Percentiles rank a stretch among this genome's conserved stretches.
phyloP scores from a whole-genome alignment of 2,797 vertebrate genomes.

The Notolepis coatsorum region DNA sequence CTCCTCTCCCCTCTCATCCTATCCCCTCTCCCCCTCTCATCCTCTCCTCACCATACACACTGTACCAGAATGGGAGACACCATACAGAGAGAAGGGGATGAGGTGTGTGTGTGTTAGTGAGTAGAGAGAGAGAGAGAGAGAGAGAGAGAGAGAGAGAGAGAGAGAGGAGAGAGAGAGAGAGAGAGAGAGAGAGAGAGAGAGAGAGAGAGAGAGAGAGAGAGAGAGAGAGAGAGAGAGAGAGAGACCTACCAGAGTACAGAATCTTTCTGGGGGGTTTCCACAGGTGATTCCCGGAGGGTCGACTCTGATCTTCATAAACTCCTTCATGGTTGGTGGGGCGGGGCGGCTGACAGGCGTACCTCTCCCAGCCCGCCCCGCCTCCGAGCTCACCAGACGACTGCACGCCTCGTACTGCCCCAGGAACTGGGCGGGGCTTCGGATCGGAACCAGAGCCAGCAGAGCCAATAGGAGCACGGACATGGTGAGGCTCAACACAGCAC shows the following conservation, averaged over 20 bases:
- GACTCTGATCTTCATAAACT: conserved; percentile 90
- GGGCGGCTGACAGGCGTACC: conserved; percentile 90
- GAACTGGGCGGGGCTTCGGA: conserved; percentile 78
- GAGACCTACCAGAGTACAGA: conserved; percentile 92
- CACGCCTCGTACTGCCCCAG: conserved; percentile 88
- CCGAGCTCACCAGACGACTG: conserved; percentile 86
- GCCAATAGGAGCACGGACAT: too few relatives aligned
- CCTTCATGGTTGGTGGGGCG: conserved; percentile 88
- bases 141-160: too few relatives aligned
- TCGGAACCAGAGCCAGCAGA: too few relatives aligned
- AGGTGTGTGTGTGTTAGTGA: too few relatives aligned
- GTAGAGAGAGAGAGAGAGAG: too few relatives aligned
- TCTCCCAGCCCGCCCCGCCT: conserved; percentile 89
- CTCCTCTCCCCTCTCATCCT: too few relatives aligned
- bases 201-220: background rate
- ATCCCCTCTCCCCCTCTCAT: too few relatives aligned
- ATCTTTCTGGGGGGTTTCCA: conserved; percentile 92
- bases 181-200: background rate
- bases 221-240: background rate
- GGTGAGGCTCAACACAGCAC: too few relatives aligned
- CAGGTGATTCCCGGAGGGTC: conserved; percentile 94
- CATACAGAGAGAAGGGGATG: too few relatives aligned
- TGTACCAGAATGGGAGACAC: too few relatives aligned
- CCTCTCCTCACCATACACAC: too few relatives aligned
- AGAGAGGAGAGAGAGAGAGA: too few relatives aligned